Percentiles rank a stretch among this genome's conserved stretches.
Conservation (phyloP, 2,113 vertebrate genomes). For the Sminthopsis crassicaudata region DNA sequence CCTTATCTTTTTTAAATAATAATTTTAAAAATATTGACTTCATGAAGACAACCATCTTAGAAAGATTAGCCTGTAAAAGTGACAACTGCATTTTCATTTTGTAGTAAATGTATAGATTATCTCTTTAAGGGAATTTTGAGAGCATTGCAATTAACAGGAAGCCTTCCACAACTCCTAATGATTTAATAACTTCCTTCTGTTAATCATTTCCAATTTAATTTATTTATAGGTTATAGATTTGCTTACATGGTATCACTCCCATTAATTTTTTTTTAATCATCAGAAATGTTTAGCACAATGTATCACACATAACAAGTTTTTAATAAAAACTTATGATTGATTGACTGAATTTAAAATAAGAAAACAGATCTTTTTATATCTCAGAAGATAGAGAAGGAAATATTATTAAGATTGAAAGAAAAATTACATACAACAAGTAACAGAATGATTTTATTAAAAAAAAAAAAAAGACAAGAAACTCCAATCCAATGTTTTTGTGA, state of each 20-base stretch:
- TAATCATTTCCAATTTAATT: neutral
- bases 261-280: neutral
- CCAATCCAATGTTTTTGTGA: neutral
- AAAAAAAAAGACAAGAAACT: too few species aligned
- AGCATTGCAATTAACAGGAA: neutral
- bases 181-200: neutral
- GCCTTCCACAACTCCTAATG: neutral
- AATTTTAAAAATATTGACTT: neutral
- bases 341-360: neutral
- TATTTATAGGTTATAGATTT: neutral
- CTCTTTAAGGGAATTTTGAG: neutral
- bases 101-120: neutral
- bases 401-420: neutral
- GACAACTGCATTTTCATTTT: neutral
- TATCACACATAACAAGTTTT: neutral
- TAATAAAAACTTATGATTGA: neutral
- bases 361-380: neutral
- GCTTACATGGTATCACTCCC: neutral
- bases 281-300: neutral
- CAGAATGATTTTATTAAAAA: neutral
- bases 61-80: neutral
- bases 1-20: too few species aligned
- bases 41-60: neutral
- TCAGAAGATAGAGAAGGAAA: neutral
- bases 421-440: neutral